These are phyloP conservation scores for Ceratosolen solmsi DNA, from an alignment of 1,140 invertebrate genomes.

Conservation along the genomic window DNA sequence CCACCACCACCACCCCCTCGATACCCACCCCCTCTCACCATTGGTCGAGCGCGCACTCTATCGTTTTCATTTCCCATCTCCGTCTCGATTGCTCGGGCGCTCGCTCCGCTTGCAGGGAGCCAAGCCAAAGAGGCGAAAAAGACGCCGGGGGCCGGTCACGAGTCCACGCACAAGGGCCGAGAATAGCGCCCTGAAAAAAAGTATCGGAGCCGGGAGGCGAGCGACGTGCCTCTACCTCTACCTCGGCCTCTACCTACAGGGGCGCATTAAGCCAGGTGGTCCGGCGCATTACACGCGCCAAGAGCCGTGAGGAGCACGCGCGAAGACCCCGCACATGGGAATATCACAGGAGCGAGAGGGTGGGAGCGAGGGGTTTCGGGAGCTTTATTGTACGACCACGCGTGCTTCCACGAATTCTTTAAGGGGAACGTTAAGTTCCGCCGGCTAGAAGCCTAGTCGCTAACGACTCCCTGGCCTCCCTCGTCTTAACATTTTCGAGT, in stretches of 20 bases:
- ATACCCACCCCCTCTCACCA: background rate
- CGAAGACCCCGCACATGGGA: background rate
- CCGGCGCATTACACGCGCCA: constrained; percentile 42
- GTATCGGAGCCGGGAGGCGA: background rate
- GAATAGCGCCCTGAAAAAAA: constrained; percentile 46
- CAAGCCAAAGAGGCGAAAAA: background rate
- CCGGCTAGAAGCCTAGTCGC: background rate
- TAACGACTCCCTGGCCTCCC: background rate
- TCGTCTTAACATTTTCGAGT: background rate
- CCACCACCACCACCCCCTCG: background rate
- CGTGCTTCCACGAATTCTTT: constrained; percentile 20
- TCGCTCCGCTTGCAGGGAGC: background rate
- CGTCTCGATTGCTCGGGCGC: background rate
- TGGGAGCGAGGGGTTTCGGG: constrained; percentile 26
- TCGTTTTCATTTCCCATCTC: constrained; percentile 1
- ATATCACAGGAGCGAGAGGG: background rate
- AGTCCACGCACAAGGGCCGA: constrained; percentile 54
- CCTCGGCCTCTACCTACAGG: constrained; percentile 54
- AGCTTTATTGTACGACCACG: constrained; percentile 11
- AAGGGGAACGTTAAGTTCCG: background rate
- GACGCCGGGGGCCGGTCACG: constrained; percentile 52
- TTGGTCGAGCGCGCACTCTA: background rate
- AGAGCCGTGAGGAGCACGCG: constrained; percentile 1
- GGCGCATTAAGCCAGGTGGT: constrained; percentile 50
- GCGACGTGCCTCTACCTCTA: constrained; percentile 47